Conservation (phyloP, 2,888 invertebrate genomes). For the Netelia inedita region DNA sequence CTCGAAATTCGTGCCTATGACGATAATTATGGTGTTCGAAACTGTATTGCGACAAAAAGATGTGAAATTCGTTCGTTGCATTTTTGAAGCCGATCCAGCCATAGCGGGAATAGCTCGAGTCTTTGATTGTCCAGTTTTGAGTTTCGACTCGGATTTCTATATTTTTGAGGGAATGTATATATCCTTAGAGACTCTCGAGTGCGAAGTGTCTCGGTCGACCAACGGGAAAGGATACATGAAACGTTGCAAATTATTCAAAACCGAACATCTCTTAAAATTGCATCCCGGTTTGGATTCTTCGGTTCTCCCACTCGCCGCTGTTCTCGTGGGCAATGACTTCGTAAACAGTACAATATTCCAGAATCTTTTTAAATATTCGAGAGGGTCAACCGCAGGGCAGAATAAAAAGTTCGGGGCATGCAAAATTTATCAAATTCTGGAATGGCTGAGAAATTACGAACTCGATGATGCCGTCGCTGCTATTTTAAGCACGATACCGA, state of each 20-base stretch:
- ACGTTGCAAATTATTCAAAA: conserved; percentile 90
- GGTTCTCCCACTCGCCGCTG: conserved; percentile 92
- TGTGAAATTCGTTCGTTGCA: conserved; percentile 90
- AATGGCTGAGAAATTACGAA: conserved; percentile 91
- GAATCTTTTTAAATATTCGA: conserved; percentile 90
- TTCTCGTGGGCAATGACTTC: conserved; percentile 96
- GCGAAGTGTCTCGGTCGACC: conserved; percentile 80
- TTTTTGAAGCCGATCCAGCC: conserved; percentile 96
- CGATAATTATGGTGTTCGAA: conserved; percentile 91
- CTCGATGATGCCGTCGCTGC: conserved; percentile 90
- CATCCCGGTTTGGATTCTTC: conserved; percentile 89
- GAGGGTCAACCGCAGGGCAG: too few relatives aligned
- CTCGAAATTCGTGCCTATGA: conserved; percentile 90
- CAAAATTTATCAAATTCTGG: conserved; percentile 90
- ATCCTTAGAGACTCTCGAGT: conserved; percentile 90
- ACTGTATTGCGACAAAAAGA: conserved; percentile 89
- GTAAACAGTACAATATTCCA: conserved; percentile 89
- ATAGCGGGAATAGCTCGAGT: conserved; percentile 93
- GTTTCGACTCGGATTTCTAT: conserved; percentile 97
- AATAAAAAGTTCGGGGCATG: too few relatives aligned
- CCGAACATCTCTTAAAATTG: conserved; percentile 89
- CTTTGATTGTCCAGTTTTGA: conserved; percentile 94
- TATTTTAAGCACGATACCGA: conserved; percentile 88
- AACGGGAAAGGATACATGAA: conserved; percentile 84
- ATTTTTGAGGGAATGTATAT: conserved; percentile 94